Evolutionary conservation across 2,797 vertebrate genomes (phyloP).

Genomic region (Borostomias antarcticus): DNA sequence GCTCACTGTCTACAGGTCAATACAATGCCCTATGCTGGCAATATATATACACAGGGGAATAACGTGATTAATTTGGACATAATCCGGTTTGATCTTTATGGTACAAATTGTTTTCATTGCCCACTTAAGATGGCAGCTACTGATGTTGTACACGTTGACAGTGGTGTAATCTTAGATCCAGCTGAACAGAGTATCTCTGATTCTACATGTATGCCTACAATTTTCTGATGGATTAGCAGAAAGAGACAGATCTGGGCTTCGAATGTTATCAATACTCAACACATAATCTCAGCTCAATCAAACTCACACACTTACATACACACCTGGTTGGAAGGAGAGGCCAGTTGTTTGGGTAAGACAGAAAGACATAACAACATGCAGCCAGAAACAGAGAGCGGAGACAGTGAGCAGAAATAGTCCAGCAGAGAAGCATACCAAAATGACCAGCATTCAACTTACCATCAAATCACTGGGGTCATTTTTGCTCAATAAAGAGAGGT

Average conservation of each 20-base stretch:
- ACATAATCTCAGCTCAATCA: conserved; percentile 15
- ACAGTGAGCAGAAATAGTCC: conserved; percentile 11
- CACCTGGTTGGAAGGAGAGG: conserved; percentile 11
- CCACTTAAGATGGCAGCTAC: conserved; percentile 16
- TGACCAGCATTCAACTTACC: conserved; percentile 48
- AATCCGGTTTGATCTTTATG: conserved; percentile 34
- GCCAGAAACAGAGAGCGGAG: conserved; percentile 41
- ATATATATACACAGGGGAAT: conserved; percentile 32
- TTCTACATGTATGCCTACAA: neutral
- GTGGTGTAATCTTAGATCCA: neutral
- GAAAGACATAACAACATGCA: conserved; percentile 21
- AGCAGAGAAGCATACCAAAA: conserved; percentile 35
- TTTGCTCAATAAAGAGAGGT: conserved; percentile 36
- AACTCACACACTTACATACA: conserved; percentile 19
- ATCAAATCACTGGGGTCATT: conserved; percentile 27
- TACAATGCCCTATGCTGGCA: conserved; percentile 24
- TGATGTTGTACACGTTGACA: no score
- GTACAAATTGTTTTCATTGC: conserved; percentile 28
- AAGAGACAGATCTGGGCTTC: conserved; percentile 10
- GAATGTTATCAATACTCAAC: conserved; percentile 1
- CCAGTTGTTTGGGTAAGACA: conserved; percentile 16
- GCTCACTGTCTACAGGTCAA: conserved; percentile 14
- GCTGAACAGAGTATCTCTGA: neutral
- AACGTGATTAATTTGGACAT: conserved; percentile 31
- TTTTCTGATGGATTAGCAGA: conserved; percentile 17